Evolutionary conservation across 1,140 invertebrate genomes (phyloP).

Genomic region (Brachionus paranguensis): DNA sequence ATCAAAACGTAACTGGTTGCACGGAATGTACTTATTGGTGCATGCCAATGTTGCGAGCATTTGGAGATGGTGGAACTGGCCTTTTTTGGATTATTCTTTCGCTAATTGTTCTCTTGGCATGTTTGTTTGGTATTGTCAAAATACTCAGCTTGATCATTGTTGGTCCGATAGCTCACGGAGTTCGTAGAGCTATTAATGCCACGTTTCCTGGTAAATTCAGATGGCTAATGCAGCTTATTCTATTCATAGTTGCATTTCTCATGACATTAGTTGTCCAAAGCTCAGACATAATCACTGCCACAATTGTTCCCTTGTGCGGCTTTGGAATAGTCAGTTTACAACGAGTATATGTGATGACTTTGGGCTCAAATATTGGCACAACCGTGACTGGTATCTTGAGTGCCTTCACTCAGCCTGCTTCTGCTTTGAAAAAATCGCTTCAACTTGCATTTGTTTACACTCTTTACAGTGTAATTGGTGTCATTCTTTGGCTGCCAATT

Average conservation of each 20-base stretch:
- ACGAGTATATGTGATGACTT: constrained; percentile 62
- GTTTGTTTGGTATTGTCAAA: constrained; percentile 28
- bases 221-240: constrained; percentile 59
- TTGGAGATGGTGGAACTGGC: constrained; percentile 13
- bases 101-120: neutral
- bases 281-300: constrained; percentile 63
- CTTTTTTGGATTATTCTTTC: constrained; percentile 24
- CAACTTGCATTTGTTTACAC: constrained; percentile 63
- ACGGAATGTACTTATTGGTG: neutral
- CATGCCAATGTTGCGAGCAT: constrained; percentile 5
- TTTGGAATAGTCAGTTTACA: constrained; percentile 62
- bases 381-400: constrained; percentile 61
- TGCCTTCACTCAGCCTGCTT: constrained; percentile 56
- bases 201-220: constrained; percentile 56
- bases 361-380: constrained; percentile 64
- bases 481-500: constrained; percentile 62
- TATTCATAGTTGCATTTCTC: constrained; percentile 55
- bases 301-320: constrained; percentile 63
- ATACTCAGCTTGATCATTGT: neutral
- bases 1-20: neutral
- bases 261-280: constrained; percentile 64
- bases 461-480: constrained; percentile 63
- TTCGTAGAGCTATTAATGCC: constrained; percentile 60
- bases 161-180: constrained; percentile 57
- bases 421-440: constrained; percentile 53